Evolutionary conservation across 1,140 invertebrate genomes (phyloP), one percentile per base, ranked within the genome.

Genomic region (Ostrea edulis): DNA sequence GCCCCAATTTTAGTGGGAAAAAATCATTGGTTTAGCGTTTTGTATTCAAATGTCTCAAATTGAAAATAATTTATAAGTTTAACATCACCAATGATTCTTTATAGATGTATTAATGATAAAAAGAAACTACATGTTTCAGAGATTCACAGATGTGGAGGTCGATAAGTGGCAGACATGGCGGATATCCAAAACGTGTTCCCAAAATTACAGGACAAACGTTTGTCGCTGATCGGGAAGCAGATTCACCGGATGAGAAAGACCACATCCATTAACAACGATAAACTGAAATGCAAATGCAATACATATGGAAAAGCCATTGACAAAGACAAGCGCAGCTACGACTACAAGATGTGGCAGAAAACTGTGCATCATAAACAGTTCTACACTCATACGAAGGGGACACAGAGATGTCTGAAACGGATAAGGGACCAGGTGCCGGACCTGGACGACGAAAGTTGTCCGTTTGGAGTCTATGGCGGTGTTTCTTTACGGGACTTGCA

Each of bases 331-430:
- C 77, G 82, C 22, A 89, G 68, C 51, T 89, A 65, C 17, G 68
- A 85, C 17, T 89, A 62, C 51, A 87, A 84, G 20, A 55, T 82
- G 17, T 89, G 88, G 88, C 88, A 87, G 53, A 84, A 71, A 14
- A 71, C 52, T 7, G 51, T 81, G 51, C 88, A 86, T 12, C 81
- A 87, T 14, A 65, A 82, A 82, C 71, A 87, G n/a, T 71, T 55
- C n/a, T 82, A 87, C 22, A 25, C 87, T 25, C 88, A 87, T 20
- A 71, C 62, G 7, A 82, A 84, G 53, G 86, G 88, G 22, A 87
- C 86, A n/a, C 85, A 87, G 51, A 87, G 65, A 82, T 89, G 88
- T 82, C 51, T 89, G 14, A 89, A 87, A 35, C 86, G 86, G 52
- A 86, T 81, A 22, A 62, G 86, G 52, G 53, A 87, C 58, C 53